Base-by-base conservation (phyloP, 1,140 invertebrate genomes). In the Euura saliciscinereae region DNA sequence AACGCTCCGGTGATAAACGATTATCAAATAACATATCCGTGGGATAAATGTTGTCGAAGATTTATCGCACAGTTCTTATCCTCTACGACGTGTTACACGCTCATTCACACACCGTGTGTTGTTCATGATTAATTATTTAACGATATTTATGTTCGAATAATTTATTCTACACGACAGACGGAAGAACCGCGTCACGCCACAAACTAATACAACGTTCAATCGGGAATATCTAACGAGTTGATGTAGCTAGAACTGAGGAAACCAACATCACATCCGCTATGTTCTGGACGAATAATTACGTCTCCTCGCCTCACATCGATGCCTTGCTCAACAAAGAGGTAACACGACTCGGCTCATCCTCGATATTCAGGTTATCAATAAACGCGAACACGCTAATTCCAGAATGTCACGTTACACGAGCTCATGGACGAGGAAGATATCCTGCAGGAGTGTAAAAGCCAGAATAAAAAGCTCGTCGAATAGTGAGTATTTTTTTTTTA, bases 391-490 rank as follows among this genome's bases (percentile, higher is more conserved):
- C 72, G 74, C 71, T 73, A 76, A 79, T 91, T 89, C 71, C 85
- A 98, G 97, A 93, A 97, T 93, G 93, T 97, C 68, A 97, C 94
- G 28, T 89, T 99, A 68, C 91, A 93, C 78, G 95, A 97, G 85
- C 89, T 99, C 71, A 91, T 99, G 89, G 95, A 98, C 84, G 94
- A 97, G 87, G 96, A 98, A 84, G 96, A 98, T 87, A 95, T 99
- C 82, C 90, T 99, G 74, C 96, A 97, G 86, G 97, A 99, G 91
- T 98, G 97, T 86, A 97, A 96, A 90, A 93, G 92, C 75, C 95
- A 96, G 84, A 98, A 98, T 86, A 96, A 94, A 86, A 95, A 94
- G 80, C 89, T 99, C 72, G 91, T 98, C 76, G 95, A 96, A 80
- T 98, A 95, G 97, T 98, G 91, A 95, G 95, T 93, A 75, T 66